A percentile compares a stretch with the other conserved stretches of the same genome.
Conservation (phyloP, 2,888 invertebrate species). For the Mylabris sibirica region DNA sequence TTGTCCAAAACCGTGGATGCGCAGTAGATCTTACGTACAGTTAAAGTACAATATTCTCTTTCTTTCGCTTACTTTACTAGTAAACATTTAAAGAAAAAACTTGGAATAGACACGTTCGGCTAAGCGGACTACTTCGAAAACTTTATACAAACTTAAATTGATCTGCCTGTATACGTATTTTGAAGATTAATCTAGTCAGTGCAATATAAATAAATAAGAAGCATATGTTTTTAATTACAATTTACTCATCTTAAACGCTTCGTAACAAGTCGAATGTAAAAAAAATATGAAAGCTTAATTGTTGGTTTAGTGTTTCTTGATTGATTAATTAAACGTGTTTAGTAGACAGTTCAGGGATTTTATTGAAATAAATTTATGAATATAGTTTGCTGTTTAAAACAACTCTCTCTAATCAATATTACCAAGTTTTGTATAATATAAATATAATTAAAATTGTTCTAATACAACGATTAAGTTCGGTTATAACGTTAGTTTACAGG, state of each 20-base stretch:
- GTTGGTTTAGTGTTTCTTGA: constrained; percentile 44
- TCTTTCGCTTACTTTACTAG: too few species aligned
- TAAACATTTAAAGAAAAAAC: too few species aligned
- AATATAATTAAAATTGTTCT: constrained; percentile 26
- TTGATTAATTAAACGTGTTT: constrained; percentile 51
- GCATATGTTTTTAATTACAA: constrained; percentile 41
- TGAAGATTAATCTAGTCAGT: constrained; percentile 7
- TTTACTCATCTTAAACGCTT: constrained; percentile 41
- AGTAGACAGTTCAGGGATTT: constrained; percentile 46
- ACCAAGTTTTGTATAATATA: constrained; percentile 18
- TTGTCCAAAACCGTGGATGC: too few species aligned
- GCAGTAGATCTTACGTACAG: too few species aligned
- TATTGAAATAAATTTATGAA: constrained; percentile 41
- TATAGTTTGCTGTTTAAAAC: constrained; percentile 12
- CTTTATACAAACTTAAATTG: too few species aligned
- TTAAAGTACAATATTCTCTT: too few species aligned
- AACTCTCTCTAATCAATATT: not conserved
- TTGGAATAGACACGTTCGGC: too few species aligned
- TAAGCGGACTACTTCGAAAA: too few species aligned
- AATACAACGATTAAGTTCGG: constrained; percentile 35
- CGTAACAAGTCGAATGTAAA: constrained; percentile 34
- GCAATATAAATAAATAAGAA: constrained; percentile 38
- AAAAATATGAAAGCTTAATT: constrained; percentile 49
- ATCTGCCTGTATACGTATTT: not conserved
- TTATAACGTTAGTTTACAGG: constrained; percentile 32